phyloP scores from a whole-genome alignment of 2,888 invertebrate species.

The Watsonalla binaria region DNA sequence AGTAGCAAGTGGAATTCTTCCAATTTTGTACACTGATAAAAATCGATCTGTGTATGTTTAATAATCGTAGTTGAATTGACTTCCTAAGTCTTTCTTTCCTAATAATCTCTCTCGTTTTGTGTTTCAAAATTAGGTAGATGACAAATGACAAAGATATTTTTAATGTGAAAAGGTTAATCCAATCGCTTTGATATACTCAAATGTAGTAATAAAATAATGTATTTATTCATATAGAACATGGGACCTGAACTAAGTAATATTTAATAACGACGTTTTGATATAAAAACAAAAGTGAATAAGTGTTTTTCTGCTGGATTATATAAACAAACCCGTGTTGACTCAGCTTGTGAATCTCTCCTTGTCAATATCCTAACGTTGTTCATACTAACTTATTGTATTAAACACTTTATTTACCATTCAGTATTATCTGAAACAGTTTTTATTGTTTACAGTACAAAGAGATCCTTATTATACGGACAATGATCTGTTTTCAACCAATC shows the following conservation, averaged over 20 bases:
- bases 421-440: conserved; percentile 41
- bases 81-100: no score
- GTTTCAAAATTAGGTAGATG: no score
- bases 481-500: conserved; percentile 60
- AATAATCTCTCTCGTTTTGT: no score
- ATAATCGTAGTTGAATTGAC: no score
- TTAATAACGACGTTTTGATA: no score
- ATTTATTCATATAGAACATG: conserved; percentile 19
- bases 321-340: no score
- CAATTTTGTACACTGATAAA: not conserved
- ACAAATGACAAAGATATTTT: no score
- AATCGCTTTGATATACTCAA: conserved; percentile 9
- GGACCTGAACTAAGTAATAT: conserved; percentile 12
- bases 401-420: conserved; percentile 27
- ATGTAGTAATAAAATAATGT: conserved; percentile 26
- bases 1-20: not conserved
- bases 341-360: no score
- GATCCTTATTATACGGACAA: conserved; percentile 59
- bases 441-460: conserved; percentile 66
- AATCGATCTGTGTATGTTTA: not conserved
- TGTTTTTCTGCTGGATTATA: no score
- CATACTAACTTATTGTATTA: conserved; percentile 20
- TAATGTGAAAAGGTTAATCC: no score
- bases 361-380: no score
- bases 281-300: no score